Conservation (phyloP, 1,140 invertebrate species). For the Drosophila azteca region DNA sequence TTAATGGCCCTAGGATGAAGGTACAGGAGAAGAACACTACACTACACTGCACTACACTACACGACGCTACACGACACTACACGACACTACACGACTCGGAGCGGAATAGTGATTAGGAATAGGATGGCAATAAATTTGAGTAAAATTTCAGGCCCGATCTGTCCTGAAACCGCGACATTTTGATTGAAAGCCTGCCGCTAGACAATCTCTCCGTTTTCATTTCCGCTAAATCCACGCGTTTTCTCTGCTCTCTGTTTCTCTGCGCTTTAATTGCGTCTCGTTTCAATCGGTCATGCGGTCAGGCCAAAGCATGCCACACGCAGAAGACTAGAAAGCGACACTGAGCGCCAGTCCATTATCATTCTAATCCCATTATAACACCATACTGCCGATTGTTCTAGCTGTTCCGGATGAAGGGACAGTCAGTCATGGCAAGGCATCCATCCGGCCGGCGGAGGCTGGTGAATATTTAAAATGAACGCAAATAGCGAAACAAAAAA, state of each 20-base stretch:
- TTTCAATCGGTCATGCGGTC: slow-evolving; percentile 1
- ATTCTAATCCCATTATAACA: too few species aligned
- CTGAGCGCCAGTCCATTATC: too few species aligned
- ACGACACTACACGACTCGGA: slow-evolving; percentile 5
- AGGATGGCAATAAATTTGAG: slow-evolving; percentile 29
- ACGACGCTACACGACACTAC: neutral
- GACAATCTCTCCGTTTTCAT: slow-evolving; percentile 7
- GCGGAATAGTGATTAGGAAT: neutral
- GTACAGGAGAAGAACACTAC: neutral
- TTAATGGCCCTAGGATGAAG: slow-evolving; percentile 28
- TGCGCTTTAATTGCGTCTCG: slow-evolving; percentile 1
- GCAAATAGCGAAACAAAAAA: slow-evolving; percentile 26
- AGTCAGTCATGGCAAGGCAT: too few species aligned
- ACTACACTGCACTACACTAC: too few species aligned
- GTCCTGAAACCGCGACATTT: slow-evolving; percentile 27
- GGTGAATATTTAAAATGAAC: slow-evolving; percentile 43
- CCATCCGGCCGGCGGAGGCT: too few species aligned
- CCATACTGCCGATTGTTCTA: too few species aligned
- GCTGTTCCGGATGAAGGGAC: slow-evolving; percentile 11
- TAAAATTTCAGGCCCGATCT: slow-evolving; percentile 17
- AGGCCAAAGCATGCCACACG: neutral
- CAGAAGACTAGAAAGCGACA: neutral
- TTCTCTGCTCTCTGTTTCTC: neutral
- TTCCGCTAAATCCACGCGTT: too few species aligned
- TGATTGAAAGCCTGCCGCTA: slow-evolving; percentile 22